Evolutionary conservation across 2,113 vertebrate genomes (phyloP).

Genomic region (Scophthalmus maximus): DNA sequence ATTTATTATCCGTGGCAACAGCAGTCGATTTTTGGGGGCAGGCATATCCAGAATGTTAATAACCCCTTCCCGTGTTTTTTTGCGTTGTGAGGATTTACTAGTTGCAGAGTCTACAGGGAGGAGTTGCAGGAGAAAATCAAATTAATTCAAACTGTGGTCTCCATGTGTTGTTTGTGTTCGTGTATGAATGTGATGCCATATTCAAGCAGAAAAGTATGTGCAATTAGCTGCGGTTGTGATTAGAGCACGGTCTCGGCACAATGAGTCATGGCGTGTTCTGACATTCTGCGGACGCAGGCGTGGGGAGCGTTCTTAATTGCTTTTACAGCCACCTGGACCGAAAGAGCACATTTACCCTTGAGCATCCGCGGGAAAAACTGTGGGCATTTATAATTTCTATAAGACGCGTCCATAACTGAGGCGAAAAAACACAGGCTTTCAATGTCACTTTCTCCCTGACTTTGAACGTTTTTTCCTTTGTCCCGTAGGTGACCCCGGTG

Average conservation of each 20-base stretch:
- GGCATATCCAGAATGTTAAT: slow-evolving; percentile 47
- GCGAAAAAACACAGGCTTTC: neutral
- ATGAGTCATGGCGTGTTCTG: slow-evolving; percentile 49
- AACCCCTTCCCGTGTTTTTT: neutral
- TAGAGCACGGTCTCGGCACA: slow-evolving; percentile 28
- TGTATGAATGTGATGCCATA: neutral
- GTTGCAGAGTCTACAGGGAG: neutral
- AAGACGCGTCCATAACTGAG: neutral
- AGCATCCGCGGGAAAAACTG: slow-evolving; percentile 31
- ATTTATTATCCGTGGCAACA: slow-evolving; percentile 70
- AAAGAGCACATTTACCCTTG: slow-evolving; percentile 53
- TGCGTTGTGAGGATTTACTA: neutral
- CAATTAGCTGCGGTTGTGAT: slow-evolving; percentile 19
- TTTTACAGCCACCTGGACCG: slow-evolving; percentile 64
- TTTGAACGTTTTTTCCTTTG: neutral
- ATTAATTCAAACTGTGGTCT: neutral
- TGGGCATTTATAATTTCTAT: neutral
- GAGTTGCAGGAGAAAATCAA: neutral
- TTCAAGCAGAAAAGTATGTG: slow-evolving; percentile 10
- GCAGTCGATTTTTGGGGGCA: slow-evolving; percentile 43
- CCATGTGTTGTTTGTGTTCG: neutral
- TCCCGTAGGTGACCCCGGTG: slow-evolving; percentile 90
- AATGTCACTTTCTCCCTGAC: slow-evolving; percentile 2
- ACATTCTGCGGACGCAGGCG: slow-evolving; percentile 33
- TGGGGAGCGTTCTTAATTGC: slow-evolving; percentile 54